These are phyloP conservation scores for Anadara kagoshimensis DNA, from an alignment of 1,140 invertebrate genomes.

Conservation along the genomic window DNA sequence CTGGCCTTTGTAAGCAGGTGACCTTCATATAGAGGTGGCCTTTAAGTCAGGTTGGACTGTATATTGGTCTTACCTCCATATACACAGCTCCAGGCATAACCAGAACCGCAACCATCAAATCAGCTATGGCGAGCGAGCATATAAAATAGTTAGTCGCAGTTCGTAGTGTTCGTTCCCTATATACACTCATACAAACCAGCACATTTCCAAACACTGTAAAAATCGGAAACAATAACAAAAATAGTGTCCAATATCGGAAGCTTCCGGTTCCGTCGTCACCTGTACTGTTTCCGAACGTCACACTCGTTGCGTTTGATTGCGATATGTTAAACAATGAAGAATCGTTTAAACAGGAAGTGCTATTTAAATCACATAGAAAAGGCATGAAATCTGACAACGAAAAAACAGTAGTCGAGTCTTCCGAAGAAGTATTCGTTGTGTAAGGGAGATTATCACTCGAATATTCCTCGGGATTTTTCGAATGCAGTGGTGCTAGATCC, in stretches of 20 bases:
- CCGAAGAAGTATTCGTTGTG: slow-evolving; percentile 8
- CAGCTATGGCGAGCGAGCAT: slow-evolving; percentile 96
- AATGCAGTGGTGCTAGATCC: no score
- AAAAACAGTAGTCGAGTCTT: background rate
- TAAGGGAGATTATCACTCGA: no score
- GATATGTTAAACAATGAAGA: background rate
- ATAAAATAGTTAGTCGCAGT: slow-evolving; percentile 99
- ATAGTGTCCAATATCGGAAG: slow-evolving; percentile 84
- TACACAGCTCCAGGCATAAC: slow-evolving; percentile 99
- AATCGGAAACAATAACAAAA: slow-evolving; percentile 91
- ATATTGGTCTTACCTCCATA: slow-evolving; percentile 82
- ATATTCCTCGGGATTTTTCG: no score
- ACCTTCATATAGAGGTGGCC: no score
- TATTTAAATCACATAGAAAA: slow-evolving; percentile 7
- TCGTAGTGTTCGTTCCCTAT: slow-evolving; percentile 86
- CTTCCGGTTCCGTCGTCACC: slow-evolving; percentile 4
- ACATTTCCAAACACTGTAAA: slow-evolving; percentile 97
- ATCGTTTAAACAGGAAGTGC: slow-evolving; percentile 12
- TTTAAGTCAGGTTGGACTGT: no score
- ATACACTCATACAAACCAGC: slow-evolving; percentile 95
- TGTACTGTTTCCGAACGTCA: background rate
- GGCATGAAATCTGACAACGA: background rate
- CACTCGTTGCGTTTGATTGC: background rate
- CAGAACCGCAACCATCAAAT: slow-evolving; percentile 94
- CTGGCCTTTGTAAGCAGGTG: no score